A percentile compares a stretch with the other conserved stretches of the same genome.
phyloP scores from a whole-genome alignment of 2,888 invertebrate genomes.

The Deilephila elpenor region DNA sequence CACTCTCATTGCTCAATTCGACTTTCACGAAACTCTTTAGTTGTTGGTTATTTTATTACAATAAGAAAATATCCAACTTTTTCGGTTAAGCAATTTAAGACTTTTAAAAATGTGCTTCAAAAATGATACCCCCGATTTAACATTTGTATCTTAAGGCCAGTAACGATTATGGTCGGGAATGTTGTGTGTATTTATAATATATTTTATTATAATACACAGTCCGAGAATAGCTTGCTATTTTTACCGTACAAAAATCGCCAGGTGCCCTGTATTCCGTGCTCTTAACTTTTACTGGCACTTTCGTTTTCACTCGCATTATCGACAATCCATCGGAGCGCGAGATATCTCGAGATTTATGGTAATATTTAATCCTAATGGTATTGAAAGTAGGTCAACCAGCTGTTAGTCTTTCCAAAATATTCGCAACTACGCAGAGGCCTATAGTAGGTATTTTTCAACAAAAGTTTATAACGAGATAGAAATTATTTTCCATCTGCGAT shows the following conservation, averaged over 20 bases:
- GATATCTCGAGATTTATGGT: conserved; percentile 37
- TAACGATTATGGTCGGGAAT: too few relatives aligned
- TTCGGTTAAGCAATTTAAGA: too few relatives aligned
- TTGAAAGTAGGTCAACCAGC: conserved; percentile 33
- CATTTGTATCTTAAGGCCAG: too few relatives aligned
- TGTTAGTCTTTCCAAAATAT: too few relatives aligned
- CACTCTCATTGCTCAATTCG: too few relatives aligned
- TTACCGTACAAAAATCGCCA: neutral
- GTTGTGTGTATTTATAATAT: too few relatives aligned
- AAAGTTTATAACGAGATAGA: neutral
- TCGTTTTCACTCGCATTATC: conserved; percentile 31
- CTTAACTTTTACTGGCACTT: conserved; percentile 11
- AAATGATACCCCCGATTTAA: too few relatives aligned
- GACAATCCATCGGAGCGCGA: conserved; percentile 32
- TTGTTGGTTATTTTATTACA: too few relatives aligned
- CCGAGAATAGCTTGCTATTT: neutral
- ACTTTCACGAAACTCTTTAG: too few relatives aligned
- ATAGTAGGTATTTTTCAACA: conserved; percentile 10
- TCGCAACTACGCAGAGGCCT: neutral
- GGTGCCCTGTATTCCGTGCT: neutral
- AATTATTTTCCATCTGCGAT: conserved; percentile 2
- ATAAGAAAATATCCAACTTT: too few relatives aligned
- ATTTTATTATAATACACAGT: neutral
- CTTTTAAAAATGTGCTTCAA: too few relatives aligned
- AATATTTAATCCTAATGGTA: conserved; percentile 34